phyloP scores from a whole-genome alignment of 1,140 invertebrate species.

The Drosophila pseudoobscura region DNA sequence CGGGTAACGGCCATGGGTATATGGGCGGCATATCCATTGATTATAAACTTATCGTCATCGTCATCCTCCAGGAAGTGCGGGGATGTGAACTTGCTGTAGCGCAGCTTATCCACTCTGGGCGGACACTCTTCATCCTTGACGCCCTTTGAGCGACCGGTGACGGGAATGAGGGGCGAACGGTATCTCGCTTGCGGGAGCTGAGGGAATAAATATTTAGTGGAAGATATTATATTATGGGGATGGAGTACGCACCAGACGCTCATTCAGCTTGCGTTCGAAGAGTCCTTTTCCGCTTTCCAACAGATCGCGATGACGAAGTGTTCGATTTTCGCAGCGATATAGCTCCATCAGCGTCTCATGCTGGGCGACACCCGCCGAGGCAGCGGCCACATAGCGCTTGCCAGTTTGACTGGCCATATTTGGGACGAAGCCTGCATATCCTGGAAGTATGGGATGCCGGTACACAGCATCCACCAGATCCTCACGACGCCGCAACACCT shows the following conservation, averaged over 20 bases:
- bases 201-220: slow-evolving; percentile 24
- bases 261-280: slow-evolving; percentile 85
- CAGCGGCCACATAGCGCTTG: slow-evolving; percentile 87
- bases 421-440: slow-evolving; percentile 89
- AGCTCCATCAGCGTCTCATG: slow-evolving; percentile 87
- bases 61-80: slow-evolving; percentile 88
- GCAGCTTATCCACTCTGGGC: slow-evolving; percentile 84
- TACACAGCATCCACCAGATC: slow-evolving; percentile 87
- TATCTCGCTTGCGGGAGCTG: slow-evolving; percentile 87
- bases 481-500: slow-evolving; percentile 86
- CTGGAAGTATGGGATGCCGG: slow-evolving; percentile 88
- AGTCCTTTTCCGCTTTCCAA: slow-evolving; percentile 85
- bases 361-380: slow-evolving; percentile 87
- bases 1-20: slow-evolving; percentile 87
- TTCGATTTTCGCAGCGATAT: slow-evolving; percentile 84
- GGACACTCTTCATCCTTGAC: slow-evolving; percentile 85
- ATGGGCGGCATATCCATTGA: slow-evolving; percentile 87
- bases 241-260: slow-evolving; percentile 85
- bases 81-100: slow-evolving; percentile 84
- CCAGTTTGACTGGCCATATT: slow-evolving; percentile 86
- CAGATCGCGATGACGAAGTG: slow-evolving; percentile 84
- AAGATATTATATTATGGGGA: slow-evolving; percentile 8
- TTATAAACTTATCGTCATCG: slow-evolving; percentile 87
- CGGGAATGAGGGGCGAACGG: slow-evolving; percentile 86
- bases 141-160: slow-evolving; percentile 87